These are phyloP conservation scores for Drosophila pallidifrons DNA, from an alignment of 1,140 invertebrate species.

Conservation along the genomic window DNA sequence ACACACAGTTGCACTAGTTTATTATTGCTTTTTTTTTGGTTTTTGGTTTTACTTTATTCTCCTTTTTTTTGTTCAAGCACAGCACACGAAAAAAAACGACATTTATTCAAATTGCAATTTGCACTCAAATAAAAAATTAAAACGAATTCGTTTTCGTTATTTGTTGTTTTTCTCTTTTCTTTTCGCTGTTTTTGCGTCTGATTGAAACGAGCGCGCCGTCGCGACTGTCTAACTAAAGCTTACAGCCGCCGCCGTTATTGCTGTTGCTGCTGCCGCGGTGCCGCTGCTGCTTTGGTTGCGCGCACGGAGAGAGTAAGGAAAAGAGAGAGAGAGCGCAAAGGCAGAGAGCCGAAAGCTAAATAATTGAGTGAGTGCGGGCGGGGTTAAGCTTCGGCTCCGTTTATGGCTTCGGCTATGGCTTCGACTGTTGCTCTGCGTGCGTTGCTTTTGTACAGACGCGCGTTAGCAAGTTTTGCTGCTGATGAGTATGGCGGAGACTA, in stretches of 20 bases:
- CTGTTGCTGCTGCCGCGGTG: constrained; percentile 15
- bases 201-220: constrained; percentile 78
- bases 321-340: constrained; percentile 15
- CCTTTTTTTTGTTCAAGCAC: constrained; percentile 31
- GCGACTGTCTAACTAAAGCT: constrained; percentile 68
- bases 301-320: constrained; percentile 9
- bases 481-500: constrained; percentile 40
- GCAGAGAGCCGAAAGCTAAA: constrained; percentile 9
- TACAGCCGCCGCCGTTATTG: constrained; percentile 14
- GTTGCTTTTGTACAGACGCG: constrained; percentile 53
- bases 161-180: neutral
- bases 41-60: constrained; percentile 15
- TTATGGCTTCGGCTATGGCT: constrained; percentile 16
- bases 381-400: constrained; percentile 14
- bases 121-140: constrained; percentile 14
- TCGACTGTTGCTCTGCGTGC: constrained; percentile 18
- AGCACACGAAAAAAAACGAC: constrained; percentile 68
- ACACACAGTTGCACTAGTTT: constrained; percentile 18
- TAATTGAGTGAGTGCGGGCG: constrained; percentile 12
- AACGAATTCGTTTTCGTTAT: constrained; percentile 13
- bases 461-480: constrained; percentile 65
- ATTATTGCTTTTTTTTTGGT: constrained; percentile 8
- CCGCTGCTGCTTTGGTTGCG: constrained; percentile 17
- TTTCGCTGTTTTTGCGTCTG: constrained; percentile 52
- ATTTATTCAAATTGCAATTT: constrained; percentile 42